Evolutionary conservation across 2,888 invertebrate genomes (phyloP), one percentile per base, ranked within the genome.

Genomic region (Himalopsyche kuldschensis): DNA sequence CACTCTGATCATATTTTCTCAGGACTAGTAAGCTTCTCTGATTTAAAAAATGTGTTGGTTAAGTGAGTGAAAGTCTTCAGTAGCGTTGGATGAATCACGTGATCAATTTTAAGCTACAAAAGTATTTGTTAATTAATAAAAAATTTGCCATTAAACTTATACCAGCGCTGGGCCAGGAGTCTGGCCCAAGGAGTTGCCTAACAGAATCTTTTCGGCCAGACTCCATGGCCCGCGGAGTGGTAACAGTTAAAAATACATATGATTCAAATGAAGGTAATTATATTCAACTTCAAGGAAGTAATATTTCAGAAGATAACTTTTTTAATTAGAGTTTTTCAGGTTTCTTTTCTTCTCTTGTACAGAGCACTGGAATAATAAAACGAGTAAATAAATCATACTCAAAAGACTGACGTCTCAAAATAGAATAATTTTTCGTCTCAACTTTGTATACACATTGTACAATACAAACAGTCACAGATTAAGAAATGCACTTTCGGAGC

Each of bases 391-490:
- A 69, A 69, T 69, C 69, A 30, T 69, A 69, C 30, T 69, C 69
- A 69, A 69, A 69, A 69, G 24, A 4, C 69, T 69, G 69, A 69
- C 69, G 30, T 69, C 69, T 69, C 69, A 69, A 69, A 69, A 69
- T 69, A 69, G 69, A 69, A 69, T 69, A 69, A 69, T 69, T 69
- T 69, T 69, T 69, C 69, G 10, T 69, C 69, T 69, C 69, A 69
- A 84, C 84, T 76, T 81, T 81, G 81, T 84, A 81, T 30, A 41
- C 84, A 81, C 27, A 35, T 80, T 83, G 79, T 83, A 84, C 80
- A 79, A 77, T 83, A 83, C 84, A 84, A 85, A 63, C 80, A 84
- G 77, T 80, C 75, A 78, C 82, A 80, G 82, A 84, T 85, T 81
- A 84, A 85, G 84, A 85, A 84, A 84, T 84, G 82, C 85, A 85